These are phyloP conservation scores for Corydoras maculifer DNA, from an alignment of 2,113 vertebrate species.

Conservation along the genomic window DNA sequence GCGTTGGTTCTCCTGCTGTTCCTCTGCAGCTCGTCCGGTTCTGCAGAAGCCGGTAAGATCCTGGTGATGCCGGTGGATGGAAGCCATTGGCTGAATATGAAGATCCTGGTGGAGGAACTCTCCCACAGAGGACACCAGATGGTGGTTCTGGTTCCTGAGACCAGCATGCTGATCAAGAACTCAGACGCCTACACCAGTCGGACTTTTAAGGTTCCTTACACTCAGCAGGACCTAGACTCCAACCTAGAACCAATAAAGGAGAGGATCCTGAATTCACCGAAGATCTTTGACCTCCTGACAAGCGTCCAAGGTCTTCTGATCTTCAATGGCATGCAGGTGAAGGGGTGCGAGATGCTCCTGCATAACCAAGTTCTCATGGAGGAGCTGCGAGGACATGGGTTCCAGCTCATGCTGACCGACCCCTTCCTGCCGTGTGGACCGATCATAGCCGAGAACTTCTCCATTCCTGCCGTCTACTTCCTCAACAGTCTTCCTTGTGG, in stretches of 20 bases:
- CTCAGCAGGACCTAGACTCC: conserved; percentile 47
- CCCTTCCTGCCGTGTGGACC: too few relatives aligned
- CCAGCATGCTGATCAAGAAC: conserved; percentile 49
- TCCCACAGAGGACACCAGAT: conserved; percentile 64
- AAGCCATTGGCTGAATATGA: conserved; percentile 84
- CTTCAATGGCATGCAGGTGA: conserved; percentile 51
- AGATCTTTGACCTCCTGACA: conserved; percentile 19
- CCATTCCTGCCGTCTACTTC: too few relatives aligned
- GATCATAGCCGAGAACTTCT: too few relatives aligned
- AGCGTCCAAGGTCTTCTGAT: conserved; percentile 42
- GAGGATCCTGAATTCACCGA: neutral
- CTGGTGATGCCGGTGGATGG: conserved; percentile 73
- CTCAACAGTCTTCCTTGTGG: too few relatives aligned
- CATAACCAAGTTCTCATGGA: conserved; percentile 58
- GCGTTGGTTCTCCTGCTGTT: conserved; percentile 45
- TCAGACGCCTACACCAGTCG: conserved; percentile 50
- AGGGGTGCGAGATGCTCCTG: conserved; percentile 59
- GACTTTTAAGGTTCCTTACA: conserved; percentile 56
- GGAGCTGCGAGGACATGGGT: conserved; percentile 57
- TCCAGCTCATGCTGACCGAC: conserved; percentile 72
- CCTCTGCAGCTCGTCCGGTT: conserved; percentile 48
- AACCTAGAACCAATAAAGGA: conserved; percentile 1
- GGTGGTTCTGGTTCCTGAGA: conserved; percentile 67
- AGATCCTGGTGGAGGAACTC: conserved; percentile 68
- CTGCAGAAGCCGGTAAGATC: conserved; percentile 59